phyloP scores from a whole-genome alignment of 2,888 invertebrate genomes.

The Drosophila birchii region DNA sequence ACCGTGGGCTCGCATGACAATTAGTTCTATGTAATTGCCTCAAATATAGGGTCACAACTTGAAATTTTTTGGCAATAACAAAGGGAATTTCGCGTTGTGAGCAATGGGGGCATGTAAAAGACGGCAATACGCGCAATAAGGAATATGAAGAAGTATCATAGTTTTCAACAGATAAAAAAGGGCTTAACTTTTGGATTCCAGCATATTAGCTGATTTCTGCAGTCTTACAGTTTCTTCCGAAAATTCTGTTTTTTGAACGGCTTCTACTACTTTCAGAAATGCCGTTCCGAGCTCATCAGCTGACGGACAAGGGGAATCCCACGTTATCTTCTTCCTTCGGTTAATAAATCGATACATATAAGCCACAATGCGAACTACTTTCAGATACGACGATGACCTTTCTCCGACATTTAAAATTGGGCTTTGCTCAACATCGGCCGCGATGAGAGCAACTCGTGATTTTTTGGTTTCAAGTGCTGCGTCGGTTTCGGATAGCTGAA shows the following conservation, averaged over 20 bases:
- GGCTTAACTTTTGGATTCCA: neutral
- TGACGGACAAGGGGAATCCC: conserved; percentile 4
- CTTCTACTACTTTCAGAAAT: neutral
- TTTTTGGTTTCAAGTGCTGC: neutral
- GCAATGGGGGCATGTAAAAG: neutral
- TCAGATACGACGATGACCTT: conserved; percentile 1
- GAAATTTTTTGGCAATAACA: neutral
- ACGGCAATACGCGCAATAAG: neutral
- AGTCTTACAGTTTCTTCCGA: neutral
- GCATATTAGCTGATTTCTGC: neutral
- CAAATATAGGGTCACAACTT: conserved; percentile 4
- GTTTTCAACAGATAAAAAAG: neutral
- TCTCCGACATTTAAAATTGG: neutral
- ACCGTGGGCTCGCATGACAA: neutral
- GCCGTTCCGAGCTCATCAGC: neutral
- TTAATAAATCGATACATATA: neutral
- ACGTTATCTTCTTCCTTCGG: too few relatives aligned
- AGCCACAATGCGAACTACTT: neutral
- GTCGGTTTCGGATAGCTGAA: neutral
- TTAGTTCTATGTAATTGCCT: conserved; percentile 1
- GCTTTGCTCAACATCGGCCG: conserved; percentile 3
- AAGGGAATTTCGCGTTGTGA: neutral
- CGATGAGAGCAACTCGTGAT: neutral
- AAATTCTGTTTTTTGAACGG: neutral
- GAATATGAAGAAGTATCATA: neutral